Evolutionary conservation across 1,140 invertebrate species (phyloP), one percentile per base, ranked within the genome.

Genomic region (Scaptomyza montana): DNA sequence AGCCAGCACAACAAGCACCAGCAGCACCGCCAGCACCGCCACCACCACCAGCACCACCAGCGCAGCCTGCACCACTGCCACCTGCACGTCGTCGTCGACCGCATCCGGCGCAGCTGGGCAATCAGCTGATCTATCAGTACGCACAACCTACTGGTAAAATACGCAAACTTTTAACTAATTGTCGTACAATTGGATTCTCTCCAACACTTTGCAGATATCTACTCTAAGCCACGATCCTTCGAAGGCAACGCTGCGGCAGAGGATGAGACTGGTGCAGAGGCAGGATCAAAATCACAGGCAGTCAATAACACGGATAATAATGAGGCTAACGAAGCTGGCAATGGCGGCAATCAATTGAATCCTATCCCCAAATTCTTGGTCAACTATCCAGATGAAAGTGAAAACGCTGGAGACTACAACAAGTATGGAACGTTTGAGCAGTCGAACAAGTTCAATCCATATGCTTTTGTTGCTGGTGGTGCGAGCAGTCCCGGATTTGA

Each of bases 141-240:
- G 84, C 77, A 77, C 89, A 90, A 74, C 68, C 84, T 50, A 74
- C 78, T 85, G 89, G 89, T 90, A 90, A 90, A 90, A 84, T 90
- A 77, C 74, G 80, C 25, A 76, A 76, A 73, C 89, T 90, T 77
- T 75, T 90, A 78, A 90, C 89, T 90, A 90, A 90, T 84, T 90
- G 89, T 56, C 89, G 78, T 63, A 90, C 89, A 84, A 90, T 89
- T 81, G 89, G 89, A 78, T 90, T 90, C 75, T 90, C 89, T 85
- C 89, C 80, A 80, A 90, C 89, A 78, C 89, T 90, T 90, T 90
- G 89, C 89, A 90, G 89, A 79, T 90, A 90, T 56, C 73, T 90
- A 62, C 77, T 90, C 69, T 90, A 84, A 77, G 57, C 68, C 80
- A 7, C 30, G 47, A 41, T 62, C 50, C 45, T 13, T 61, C 4